These are phyloP conservation scores for Lathamus discolor DNA, from an alignment of 2,113 vertebrate species.

Conservation along the genomic window DNA sequence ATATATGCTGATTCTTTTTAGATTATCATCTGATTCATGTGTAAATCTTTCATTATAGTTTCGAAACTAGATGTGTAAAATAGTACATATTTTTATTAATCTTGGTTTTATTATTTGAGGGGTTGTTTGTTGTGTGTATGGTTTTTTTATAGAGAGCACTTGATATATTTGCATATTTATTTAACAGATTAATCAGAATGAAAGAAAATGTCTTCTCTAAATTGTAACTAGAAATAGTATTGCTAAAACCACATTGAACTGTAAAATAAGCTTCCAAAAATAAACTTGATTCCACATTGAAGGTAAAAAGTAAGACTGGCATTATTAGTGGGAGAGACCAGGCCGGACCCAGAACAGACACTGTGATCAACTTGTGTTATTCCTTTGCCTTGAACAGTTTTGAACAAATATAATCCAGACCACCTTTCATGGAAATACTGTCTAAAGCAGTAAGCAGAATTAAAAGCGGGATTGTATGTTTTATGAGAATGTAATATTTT, in stretches of 20 bases:
- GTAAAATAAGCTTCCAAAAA: conserved; percentile 13
- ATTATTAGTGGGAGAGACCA: background rate
- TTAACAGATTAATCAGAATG: conserved; percentile 24
- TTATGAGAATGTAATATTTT: background rate
- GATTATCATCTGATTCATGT: background rate
- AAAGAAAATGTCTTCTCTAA: background rate
- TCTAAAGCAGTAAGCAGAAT: background rate
- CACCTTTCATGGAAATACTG: background rate
- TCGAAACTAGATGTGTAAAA: conserved; percentile 21
- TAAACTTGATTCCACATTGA: background rate
- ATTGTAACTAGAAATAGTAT: background rate
- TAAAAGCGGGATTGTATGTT: background rate
- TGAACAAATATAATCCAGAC: background rate
- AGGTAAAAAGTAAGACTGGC: background rate
- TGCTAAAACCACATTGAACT: background rate
- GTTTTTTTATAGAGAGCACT: conserved; percentile 24
- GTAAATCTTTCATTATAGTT: conserved; percentile 19
- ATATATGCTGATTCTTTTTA: background rate
- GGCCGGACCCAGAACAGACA: background rate
- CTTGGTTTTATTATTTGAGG: conserved; percentile 17
- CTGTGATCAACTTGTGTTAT: rapidly evolving
- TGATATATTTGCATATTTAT: conserved; percentile 61
- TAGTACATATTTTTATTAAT: conserved; percentile 15
- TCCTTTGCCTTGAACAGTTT: background rate
- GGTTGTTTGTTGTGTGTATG: background rate